phyloP scores from a whole-genome alignment of 2,797 vertebrate genomes.

The Myotis planiceps region DNA sequence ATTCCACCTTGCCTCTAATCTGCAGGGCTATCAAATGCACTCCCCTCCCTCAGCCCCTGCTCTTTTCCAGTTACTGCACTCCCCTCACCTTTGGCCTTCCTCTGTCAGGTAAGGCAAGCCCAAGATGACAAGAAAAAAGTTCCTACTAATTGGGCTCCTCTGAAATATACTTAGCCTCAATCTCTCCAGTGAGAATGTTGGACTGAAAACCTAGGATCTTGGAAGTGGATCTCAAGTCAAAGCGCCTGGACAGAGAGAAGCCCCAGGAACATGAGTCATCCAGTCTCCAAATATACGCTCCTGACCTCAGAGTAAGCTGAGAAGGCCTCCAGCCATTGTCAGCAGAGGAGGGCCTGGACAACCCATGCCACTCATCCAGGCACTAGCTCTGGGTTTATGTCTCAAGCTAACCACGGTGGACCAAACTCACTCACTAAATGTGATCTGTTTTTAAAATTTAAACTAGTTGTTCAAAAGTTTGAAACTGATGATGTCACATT shows the following conservation, averaged over 20 bases:
- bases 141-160: background rate
- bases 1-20: background rate
- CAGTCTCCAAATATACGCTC: background rate
- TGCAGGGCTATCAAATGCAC: background rate
- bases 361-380: background rate
- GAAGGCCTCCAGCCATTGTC: background rate
- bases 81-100: background rate
- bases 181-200: background rate
- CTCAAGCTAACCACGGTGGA: background rate
- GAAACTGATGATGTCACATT: background rate
- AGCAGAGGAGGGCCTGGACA: background rate
- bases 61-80: background rate
- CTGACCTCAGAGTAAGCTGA: background rate
- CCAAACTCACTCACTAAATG: background rate
- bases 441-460: background rate
- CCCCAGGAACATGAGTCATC: background rate
- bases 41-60: background rate
- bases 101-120: background rate
- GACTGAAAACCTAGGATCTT: background rate
- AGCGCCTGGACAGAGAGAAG: background rate
- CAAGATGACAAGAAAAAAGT: background rate
- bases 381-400: background rate
- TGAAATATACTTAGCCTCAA: slow-evolving; percentile 21
- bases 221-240: background rate
- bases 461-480: slow-evolving; percentile 42